A percentile compares a stretch with the other conserved stretches of the same genome.
Conservation (phyloP, 2,888 invertebrate species). For the Pandemis heparana region DNA sequence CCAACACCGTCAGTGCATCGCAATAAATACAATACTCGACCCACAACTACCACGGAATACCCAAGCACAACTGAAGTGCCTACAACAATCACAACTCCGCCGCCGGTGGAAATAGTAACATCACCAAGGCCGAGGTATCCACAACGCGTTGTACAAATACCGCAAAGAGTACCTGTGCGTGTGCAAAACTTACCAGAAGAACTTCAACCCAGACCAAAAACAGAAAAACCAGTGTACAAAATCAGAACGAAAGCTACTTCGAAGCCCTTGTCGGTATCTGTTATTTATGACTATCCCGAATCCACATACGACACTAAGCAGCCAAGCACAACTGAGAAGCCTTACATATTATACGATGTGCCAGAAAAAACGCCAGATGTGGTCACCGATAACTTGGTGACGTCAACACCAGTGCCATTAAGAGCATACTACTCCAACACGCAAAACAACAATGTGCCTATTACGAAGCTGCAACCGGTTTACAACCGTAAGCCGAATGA, state of each 20-base stretch:
- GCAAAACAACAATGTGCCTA: conserved; percentile 82
- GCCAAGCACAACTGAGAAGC: conserved; percentile 78
- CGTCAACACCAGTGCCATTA: conserved; percentile 87
- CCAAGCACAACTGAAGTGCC: conserved; percentile 73
- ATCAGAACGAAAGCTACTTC: conserved; percentile 80
- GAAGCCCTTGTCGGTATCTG: conserved; percentile 80
- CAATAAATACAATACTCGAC: conserved; percentile 74
- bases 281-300: conserved; percentile 80
- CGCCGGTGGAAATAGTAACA: conserved; percentile 73
- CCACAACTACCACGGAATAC: conserved; percentile 71
- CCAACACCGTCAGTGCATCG: conserved; percentile 67
- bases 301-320: conserved; percentile 74
- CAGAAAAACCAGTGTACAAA: conserved; percentile 78
- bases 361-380: conserved; percentile 71
- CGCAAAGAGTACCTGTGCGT: conserved; percentile 77
- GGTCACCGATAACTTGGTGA: conserved; percentile 74
- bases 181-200: conserved; percentile 75
- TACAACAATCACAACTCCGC: conserved; percentile 70
- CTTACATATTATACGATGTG: conserved; percentile 81
- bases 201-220: conserved; percentile 70
- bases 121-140: conserved; percentile 72
- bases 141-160: conserved; percentile 67
- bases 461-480: conserved; percentile 83
- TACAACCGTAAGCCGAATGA: conserved; percentile 75
- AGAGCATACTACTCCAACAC: conserved; percentile 86